phyloP scores from a whole-genome alignment of 2,888 invertebrate species.

The Lepeophtheirus nordmannii region DNA sequence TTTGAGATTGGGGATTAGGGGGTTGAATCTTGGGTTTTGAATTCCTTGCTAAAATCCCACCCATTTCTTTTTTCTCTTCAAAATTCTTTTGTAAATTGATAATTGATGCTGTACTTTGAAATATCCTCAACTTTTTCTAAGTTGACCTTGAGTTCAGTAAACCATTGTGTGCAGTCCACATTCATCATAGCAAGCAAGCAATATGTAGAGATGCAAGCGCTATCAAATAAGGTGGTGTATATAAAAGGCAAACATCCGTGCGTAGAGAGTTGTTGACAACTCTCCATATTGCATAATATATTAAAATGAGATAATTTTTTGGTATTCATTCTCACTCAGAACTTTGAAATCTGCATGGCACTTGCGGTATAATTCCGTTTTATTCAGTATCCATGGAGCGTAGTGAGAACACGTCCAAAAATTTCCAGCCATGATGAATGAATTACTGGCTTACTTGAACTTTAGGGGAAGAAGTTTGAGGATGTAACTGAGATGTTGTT shows the following conservation, averaged over 20 bases:
- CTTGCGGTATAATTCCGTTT: constrained; percentile 83
- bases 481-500: no score
- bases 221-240: constrained; percentile 92
- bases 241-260: constrained; percentile 86
- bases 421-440: constrained; percentile 72
- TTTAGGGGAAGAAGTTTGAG: not conserved
- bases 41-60: constrained; percentile 37
- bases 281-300: constrained; percentile 95
- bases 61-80: constrained; percentile 54
- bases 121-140: constrained; percentile 97
- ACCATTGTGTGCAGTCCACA: constrained; percentile 86
- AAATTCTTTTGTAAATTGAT: constrained; percentile 91
- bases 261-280: constrained; percentile 92
- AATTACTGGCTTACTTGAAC: constrained; percentile 31
- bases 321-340: constrained; percentile 87
- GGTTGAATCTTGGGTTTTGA: constrained; percentile 36
- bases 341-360: constrained; percentile 75
- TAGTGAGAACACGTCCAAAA: constrained; percentile 98
- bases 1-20: constrained; percentile 27
- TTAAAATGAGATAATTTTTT: constrained; percentile 93
- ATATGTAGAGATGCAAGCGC: no score
- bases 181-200: constrained; percentile 67
- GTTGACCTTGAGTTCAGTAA: constrained; percentile 91
- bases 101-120: constrained; percentile 75
- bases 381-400: constrained; percentile 95